These are phyloP conservation scores for mouse (Mus musculus) DNA, from an alignment of 2,113 vertebrate species.

Conservation along the genomic window DNA sequence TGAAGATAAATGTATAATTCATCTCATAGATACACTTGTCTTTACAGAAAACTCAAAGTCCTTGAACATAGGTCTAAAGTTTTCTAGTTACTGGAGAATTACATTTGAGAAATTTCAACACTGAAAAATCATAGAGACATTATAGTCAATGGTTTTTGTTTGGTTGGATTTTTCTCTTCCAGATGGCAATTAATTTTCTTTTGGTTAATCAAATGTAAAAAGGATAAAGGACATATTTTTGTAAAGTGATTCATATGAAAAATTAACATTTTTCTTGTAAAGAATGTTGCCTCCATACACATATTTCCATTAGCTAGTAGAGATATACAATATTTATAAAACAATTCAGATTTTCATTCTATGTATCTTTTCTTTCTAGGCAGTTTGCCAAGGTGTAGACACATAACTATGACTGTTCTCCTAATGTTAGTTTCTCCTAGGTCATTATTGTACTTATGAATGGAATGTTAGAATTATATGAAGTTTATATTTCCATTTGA, in stretches of 20 bases:
- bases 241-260: not conserved
- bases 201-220: not conserved
- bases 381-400: slow-evolving; percentile 49
- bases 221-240: not conserved
- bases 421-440: slow-evolving; percentile 17
- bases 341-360: slow-evolving; percentile 54
- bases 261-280: not conserved
- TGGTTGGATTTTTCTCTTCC: not conserved
- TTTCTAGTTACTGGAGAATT: not conserved
- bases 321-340: slow-evolving; percentile 62
- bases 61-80: not conserved
- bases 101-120: not conserved
- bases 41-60: not conserved
- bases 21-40: not conserved
- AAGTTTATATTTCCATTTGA: slow-evolving; percentile 46
- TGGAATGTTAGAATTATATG: not conserved
- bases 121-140: not conserved
- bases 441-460: slow-evolving; percentile 41
- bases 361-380: slow-evolving; percentile 59
- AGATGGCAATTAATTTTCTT: not conserved
- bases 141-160: not conserved
- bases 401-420: slow-evolving; percentile 44
- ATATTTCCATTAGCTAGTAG: not conserved
- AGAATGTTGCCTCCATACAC: not conserved
- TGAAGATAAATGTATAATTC: not conserved